Percentiles rank a stretch among this genome's conserved stretches.
Evolutionary conservation across 2,113 vertebrate species (phyloP).

Genomic region (Pangasianodon gigas): DNA sequence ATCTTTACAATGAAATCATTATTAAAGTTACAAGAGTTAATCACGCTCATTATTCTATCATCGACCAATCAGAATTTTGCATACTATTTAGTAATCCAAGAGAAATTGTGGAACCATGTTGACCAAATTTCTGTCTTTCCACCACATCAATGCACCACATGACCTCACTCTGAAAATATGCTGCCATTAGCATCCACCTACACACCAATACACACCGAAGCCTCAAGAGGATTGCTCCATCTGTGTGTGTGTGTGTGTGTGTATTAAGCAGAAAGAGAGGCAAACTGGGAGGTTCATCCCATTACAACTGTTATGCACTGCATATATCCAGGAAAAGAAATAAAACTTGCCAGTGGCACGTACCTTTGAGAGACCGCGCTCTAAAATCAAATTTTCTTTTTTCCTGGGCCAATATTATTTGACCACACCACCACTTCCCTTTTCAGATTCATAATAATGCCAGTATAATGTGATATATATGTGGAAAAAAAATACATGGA

Average conservation of each 20-base stretch:
- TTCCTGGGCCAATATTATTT: neutral
- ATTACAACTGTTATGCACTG: neutral
- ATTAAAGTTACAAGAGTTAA: neutral
- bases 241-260: constrained; percentile 1
- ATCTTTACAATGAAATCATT: neutral
- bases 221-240: neutral
- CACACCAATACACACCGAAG: constrained; percentile 52
- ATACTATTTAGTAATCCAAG: neutral
- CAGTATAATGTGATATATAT: neutral
- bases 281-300: neutral
- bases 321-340: neutral
- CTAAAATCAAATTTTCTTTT: neutral
- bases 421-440: neutral
- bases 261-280: neutral
- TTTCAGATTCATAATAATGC: neutral
- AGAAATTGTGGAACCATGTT: neutral
- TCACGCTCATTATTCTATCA: neutral
- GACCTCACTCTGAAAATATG: constrained; percentile 62
- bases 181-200: constrained; percentile 64
- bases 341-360: neutral
- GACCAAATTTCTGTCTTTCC: neutral
- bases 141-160: neutral
- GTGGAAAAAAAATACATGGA: neutral
- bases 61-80: neutral
- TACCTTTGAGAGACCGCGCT: neutral